Evolutionary conservation across 1,140 invertebrate species (phyloP).

Genomic region (Heliconius hewitsoni): DNA sequence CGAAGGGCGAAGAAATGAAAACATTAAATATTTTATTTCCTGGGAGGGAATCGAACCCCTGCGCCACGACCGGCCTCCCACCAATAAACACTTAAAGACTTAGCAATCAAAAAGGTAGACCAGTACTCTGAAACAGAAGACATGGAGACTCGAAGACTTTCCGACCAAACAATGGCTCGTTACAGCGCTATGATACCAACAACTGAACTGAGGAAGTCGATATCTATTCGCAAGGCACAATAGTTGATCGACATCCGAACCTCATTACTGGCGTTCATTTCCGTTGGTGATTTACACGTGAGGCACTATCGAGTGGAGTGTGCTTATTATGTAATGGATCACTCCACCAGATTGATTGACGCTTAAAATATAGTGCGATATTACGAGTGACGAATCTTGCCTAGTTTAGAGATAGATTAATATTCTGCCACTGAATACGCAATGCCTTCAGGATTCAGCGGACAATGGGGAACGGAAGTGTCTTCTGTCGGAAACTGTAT

Average conservation of each 20-base stretch:
- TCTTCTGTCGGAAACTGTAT: too few species aligned
- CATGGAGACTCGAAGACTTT: slow-evolving; percentile 52
- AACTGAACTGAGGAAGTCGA: slow-evolving; percentile 75
- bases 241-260: slow-evolving; percentile 80
- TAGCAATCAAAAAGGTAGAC: slow-evolving; percentile 54
- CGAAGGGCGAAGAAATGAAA: too few species aligned
- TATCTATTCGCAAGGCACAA: slow-evolving; percentile 79
- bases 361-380: slow-evolving; percentile 13
- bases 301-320: slow-evolving; percentile 49
- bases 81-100: slow-evolving; percentile 18
- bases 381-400: neutral
- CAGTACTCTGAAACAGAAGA: slow-evolving; percentile 62
- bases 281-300: slow-evolving; percentile 73
- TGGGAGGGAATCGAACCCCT: too few species aligned
- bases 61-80: neutral
- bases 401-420: slow-evolving; percentile 23
- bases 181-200: slow-evolving; percentile 66
- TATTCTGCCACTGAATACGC: neutral
- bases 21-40: too few species aligned
- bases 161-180: slow-evolving; percentile 74
- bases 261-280: slow-evolving; percentile 77
- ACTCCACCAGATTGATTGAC: slow-evolving; percentile 32
- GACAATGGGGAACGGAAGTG: too few species aligned
- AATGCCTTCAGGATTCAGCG: too few species aligned
- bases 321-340: slow-evolving; percentile 37